Conservation (phyloP, 2,888 invertebrate genomes). For the Endotricha flammealis region DNA sequence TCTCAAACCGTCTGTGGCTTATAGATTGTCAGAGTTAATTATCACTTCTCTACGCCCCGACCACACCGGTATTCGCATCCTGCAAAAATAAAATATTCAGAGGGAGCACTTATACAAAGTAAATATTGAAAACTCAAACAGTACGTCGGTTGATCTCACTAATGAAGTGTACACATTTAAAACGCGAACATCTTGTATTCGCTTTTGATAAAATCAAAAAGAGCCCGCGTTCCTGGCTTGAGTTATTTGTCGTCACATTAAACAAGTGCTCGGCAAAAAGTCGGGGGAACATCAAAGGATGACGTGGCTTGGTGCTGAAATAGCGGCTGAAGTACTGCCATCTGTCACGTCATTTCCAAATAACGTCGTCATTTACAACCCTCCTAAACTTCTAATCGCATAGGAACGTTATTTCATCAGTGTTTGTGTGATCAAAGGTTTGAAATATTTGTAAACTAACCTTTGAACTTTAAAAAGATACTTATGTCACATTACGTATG, state of each 20-base stretch:
- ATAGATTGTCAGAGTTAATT: too few relatives aligned
- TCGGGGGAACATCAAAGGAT: conserved; percentile 67
- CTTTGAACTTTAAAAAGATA: too few relatives aligned
- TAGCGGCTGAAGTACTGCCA: conserved; percentile 47
- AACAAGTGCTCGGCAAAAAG: conserved; percentile 70
- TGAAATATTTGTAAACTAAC: too few relatives aligned
- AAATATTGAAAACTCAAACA: conserved; percentile 41
- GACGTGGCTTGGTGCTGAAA: conserved; percentile 61
- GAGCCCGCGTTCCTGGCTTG: conserved; percentile 59
- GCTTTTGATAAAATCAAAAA: conserved; percentile 66
- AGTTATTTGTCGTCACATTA: conserved; percentile 76
- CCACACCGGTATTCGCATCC: too few relatives aligned
- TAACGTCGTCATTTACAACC: conserved; percentile 5
- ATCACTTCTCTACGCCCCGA: too few relatives aligned
- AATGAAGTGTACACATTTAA: conserved; percentile 65
- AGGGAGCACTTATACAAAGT: conserved; percentile 24
- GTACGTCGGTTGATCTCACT: conserved; percentile 31
- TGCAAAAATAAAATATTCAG: not conserved
- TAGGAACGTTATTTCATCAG: too few relatives aligned
- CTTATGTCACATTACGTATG: too few relatives aligned
- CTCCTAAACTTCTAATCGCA: not conserved
- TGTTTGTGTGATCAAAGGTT: too few relatives aligned
- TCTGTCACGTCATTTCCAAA: conserved; percentile 30
- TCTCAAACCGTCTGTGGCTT: too few relatives aligned
- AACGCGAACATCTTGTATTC: conserved; percentile 50